Base-by-base conservation (phyloP, 2,888 invertebrate genomes). In the Lacanobia oleracea region DNA sequence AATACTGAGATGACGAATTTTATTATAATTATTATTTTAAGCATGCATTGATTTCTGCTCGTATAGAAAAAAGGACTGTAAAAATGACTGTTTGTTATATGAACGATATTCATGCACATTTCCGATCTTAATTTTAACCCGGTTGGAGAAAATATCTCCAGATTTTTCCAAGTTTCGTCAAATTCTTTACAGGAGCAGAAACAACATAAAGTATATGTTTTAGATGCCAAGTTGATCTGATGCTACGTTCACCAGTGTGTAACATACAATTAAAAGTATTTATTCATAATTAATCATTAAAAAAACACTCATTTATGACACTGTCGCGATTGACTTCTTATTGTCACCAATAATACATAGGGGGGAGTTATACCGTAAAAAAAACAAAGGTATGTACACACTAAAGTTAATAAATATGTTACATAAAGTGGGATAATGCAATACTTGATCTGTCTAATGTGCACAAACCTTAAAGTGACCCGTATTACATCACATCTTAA, bases 1-100 rank as follows among this genome's bases (percentile, higher is more conserved):
- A 94, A 94, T 94, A 94, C 94, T 94, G 94, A 92, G 91, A 91
- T 90, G 90, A 91, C 88, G 82, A 87, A 86, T 86, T 86, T 86
- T 67, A 72, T 74, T 65, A 83, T 80, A 71, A 75, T 77, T 72
- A 75, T 77, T 72, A 74, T 75, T 81, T 83, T 77, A 83, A 77
- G 79, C 81, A 85, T 79, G 79, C 72, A 66, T 77, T 59, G 57
- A 67, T 71, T 76, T 84, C 77, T 73, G 82, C 72, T 81, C 72
- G 45, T 60, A 65, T 77, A 75, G 45, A 59, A 67, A 72, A n/a
- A 21, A 43, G 14, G 27, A 53, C 27, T 9, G n/a, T 65, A 43
- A 43, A 8, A 57, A 54, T 33, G 27, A 43, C 6, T 2, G 27
- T 27, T 27, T 27, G 8, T 3, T 23, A 45, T 27, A 54, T 50